phyloP scores from a whole-genome alignment of 2,888 invertebrate genomes.

The Agrochola lota region DNA sequence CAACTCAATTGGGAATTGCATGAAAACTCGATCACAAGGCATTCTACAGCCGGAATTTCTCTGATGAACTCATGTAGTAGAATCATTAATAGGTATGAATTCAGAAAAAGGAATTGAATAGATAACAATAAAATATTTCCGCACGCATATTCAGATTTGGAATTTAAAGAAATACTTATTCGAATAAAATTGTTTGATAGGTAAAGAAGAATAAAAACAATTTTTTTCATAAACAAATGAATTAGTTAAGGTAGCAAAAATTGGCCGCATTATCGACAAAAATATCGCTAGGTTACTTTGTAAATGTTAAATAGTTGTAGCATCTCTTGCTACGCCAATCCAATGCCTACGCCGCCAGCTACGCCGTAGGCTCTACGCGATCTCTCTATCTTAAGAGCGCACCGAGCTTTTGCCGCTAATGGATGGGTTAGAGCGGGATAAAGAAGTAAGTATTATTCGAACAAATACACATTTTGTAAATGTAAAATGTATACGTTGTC shows the following conservation, averaged over 20 bases:
- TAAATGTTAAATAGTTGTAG: not conserved
- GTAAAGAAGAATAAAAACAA: not conserved
- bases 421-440: no score
- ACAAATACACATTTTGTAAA: no score
- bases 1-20: not conserved
- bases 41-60: not conserved
- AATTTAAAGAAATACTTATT: not conserved
- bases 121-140: not conserved
- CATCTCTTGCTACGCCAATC: not conserved
- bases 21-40: not conserved
- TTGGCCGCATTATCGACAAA: no score
- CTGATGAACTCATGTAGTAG: not conserved
- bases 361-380: no score
- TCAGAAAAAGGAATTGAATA: not conserved
- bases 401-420: no score
- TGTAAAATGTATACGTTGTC: no score
- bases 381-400: no score
- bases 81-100: not conserved
- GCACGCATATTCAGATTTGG: not conserved
- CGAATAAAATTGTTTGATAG: not conserved
- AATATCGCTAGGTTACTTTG: not conserved
- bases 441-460: no score
- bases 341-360: not conserved
- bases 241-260: not conserved
- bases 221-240: not conserved